Evolutionary conservation across 2,113 vertebrate species (phyloP).

Genomic region (Glaucomys volans): DNA sequence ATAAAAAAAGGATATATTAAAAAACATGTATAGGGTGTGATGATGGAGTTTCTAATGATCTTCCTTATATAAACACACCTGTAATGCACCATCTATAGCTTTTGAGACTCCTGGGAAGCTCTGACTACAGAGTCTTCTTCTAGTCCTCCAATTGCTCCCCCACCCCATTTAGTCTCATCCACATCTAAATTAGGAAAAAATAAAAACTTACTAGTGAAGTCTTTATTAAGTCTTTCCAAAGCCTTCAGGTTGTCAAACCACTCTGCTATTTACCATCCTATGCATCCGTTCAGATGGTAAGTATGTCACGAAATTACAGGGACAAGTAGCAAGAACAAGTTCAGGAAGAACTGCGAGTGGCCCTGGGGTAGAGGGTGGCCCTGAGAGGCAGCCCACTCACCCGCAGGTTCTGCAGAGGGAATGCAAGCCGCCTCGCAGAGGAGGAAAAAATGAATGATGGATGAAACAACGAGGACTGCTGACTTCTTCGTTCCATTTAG

Average conservation of each 20-base stretch:
- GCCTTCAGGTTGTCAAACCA: neutral
- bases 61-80: neutral
- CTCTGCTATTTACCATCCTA: neutral
- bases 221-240: neutral
- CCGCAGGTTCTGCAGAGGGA: rapidly evolving
- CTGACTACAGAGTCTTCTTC: neutral
- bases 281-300: neutral
- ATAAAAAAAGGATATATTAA: too few relatives aligned
- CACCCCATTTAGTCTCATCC: neutral
- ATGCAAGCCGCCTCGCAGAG: rapidly evolving
- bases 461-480: neutral
- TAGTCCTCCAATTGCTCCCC: neutral
- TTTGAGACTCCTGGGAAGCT: neutral
- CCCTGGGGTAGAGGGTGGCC: neutral
- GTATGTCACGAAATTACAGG: neutral
- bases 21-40: too few relatives aligned
- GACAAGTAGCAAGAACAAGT: neutral
- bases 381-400: neutral
- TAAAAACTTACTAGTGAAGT: neutral
- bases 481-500: too few relatives aligned
- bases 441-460: rapidly evolving
- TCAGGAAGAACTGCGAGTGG: neutral
- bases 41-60: neutral
- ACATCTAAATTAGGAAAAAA: neutral
- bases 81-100: rapidly evolving